Conservation (phyloP, 2,888 invertebrate species). For the Matsumyia berberina region DNA sequence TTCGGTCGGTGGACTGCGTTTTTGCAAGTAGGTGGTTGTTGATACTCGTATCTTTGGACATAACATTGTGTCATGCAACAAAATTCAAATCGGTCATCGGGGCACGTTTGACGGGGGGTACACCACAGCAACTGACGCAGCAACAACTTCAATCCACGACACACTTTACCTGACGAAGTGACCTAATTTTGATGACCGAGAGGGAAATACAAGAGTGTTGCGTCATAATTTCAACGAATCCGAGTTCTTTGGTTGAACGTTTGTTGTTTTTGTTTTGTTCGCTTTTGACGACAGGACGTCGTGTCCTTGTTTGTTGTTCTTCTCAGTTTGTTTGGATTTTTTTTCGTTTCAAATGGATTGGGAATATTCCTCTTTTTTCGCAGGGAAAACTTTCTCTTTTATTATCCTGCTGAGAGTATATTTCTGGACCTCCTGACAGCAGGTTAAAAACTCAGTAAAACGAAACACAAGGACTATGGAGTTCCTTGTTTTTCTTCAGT, state of each 20-base stretch:
- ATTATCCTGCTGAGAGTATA: conserved; percentile 71
- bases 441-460: conserved; percentile 44
- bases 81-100: conserved; percentile 62
- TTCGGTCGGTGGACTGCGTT: conserved; percentile 29
- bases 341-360: conserved; percentile 14
- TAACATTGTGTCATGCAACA: conserved; percentile 74
- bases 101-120: conserved; percentile 52
- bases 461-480: conserved; percentile 21
- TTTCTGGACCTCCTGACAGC: conserved; percentile 39
- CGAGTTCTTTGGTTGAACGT: conserved; percentile 10
- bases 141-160: conserved; percentile 30
- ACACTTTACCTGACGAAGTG: conserved; percentile 65
- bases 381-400: conserved; percentile 71
- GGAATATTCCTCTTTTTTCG: conserved; percentile 28
- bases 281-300: conserved; percentile 39
- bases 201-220: conserved; percentile 24
- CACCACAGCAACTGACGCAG: conserved; percentile 27
- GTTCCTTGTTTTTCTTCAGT: background rate
- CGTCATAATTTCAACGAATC: conserved; percentile 49
- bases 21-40: conserved; percentile 59
- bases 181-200: conserved; percentile 55
- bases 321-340: conserved; percentile 17
- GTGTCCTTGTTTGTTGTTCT: conserved; percentile 37
- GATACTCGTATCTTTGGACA: conserved; percentile 62
- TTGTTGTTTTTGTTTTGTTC: conserved; percentile 7